phyloP scores from a whole-genome alignment of 2,113 vertebrate genomes.

The Carassius auratus region DNA sequence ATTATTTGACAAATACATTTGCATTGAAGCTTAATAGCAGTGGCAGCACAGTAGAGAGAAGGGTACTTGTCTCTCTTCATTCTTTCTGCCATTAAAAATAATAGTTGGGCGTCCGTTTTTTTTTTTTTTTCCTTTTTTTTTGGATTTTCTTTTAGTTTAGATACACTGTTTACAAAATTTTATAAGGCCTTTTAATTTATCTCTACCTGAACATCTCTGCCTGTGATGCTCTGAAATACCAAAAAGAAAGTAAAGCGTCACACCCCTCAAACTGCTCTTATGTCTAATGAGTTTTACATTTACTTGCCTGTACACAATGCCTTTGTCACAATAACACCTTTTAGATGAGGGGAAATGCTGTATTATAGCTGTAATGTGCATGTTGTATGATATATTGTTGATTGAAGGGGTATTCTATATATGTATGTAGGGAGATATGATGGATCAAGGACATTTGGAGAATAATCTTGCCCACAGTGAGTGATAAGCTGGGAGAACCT shows the following conservation, averaged over 20 bases:
- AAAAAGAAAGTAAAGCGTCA: background rate
- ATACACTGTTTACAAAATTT: background rate
- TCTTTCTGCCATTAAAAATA: background rate
- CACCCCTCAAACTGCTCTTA: background rate
- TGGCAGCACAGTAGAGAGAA: background rate
- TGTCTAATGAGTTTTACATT: constrained; percentile 6
- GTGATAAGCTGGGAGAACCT: background rate
- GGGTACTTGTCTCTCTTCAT: background rate
- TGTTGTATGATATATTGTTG: constrained; percentile 28
- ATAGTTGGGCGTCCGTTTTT: background rate
- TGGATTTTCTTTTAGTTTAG: background rate
- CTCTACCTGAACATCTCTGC: background rate
- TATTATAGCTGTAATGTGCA: constrained; percentile 39
- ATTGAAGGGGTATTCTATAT: constrained; percentile 17
- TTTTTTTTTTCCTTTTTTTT: background rate
- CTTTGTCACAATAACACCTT: constrained; percentile 14
- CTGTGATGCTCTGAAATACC: background rate
- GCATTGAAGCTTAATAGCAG: background rate
- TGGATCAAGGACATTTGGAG: background rate
- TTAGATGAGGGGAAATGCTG: background rate
- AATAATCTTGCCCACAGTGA: background rate
- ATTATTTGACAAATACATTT: background rate
- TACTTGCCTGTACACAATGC: constrained; percentile 35
- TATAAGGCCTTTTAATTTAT: constrained; percentile 6
- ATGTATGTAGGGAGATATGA: background rate